These are phyloP conservation scores for Caranx melampygus DNA, from an alignment of 2,113 vertebrate species.

Conservation along the genomic window DNA sequence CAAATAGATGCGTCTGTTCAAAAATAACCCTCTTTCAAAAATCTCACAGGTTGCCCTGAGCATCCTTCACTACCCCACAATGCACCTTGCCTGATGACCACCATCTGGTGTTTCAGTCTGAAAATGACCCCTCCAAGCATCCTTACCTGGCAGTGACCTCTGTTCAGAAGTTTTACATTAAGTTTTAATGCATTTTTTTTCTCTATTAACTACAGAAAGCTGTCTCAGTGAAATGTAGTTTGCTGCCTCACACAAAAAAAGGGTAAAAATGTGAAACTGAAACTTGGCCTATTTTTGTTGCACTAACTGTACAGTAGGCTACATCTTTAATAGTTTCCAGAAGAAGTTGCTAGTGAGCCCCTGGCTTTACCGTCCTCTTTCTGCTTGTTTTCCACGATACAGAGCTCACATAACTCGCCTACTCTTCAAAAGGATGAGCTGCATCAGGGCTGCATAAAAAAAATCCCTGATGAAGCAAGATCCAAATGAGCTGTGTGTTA, in stretches of 20 bases:
- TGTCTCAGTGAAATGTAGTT: slow-evolving; percentile 29
- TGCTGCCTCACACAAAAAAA: slow-evolving; percentile 20
- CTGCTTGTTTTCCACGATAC: slow-evolving; percentile 56
- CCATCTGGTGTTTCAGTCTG: slow-evolving; percentile 45
- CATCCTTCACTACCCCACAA: slow-evolving; percentile 48
- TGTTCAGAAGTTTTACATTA: slow-evolving; percentile 23
- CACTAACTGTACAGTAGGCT: background rate
- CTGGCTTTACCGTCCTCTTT: slow-evolving; percentile 50
- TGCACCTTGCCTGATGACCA: slow-evolving; percentile 54
- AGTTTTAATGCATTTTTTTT: slow-evolving; percentile 20
- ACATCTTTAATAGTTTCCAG: slow-evolving; percentile 28
- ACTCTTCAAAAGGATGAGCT: slow-evolving; percentile 72
- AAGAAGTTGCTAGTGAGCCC: slow-evolving; percentile 39
- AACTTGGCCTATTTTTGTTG: slow-evolving; percentile 42
- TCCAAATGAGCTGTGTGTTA: slow-evolving; percentile 77
- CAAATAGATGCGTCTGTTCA: slow-evolving; percentile 41
- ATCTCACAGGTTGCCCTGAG: slow-evolving; percentile 33
- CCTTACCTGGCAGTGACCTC: slow-evolving; percentile 48
- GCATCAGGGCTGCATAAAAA: slow-evolving; percentile 75
- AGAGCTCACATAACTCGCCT: slow-evolving; percentile 70
- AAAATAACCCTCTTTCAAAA: slow-evolving; percentile 48
- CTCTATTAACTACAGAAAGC: slow-evolving; percentile 11
- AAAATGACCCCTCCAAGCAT: slow-evolving; percentile 45
- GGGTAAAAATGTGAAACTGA: slow-evolving; percentile 10
- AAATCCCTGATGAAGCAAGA: slow-evolving; percentile 78